Percentiles rank a stretch among this genome's conserved stretches.
phyloP scores from a whole-genome alignment of 1,140 invertebrate genomes.

The Drosophila obscura region DNA sequence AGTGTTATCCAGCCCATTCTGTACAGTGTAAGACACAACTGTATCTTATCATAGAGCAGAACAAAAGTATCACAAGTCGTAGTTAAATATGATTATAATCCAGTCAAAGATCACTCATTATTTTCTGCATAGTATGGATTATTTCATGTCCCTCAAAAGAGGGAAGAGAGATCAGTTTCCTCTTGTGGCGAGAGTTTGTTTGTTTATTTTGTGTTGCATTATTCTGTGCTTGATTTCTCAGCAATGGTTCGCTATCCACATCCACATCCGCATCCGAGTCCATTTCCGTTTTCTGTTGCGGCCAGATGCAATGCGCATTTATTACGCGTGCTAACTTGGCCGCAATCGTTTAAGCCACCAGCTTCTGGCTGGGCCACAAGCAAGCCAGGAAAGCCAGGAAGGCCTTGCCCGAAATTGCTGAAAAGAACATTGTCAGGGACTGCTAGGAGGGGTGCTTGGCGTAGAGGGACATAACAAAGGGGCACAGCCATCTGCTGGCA shows the following conservation, averaged over 20 bases:
- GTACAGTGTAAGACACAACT: no score
- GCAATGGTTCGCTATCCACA: neutral
- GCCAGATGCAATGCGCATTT: slow-evolving; percentile 26
- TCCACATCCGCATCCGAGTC: slow-evolving; percentile 7
- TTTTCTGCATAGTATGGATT: no score
- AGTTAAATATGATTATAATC: no score
- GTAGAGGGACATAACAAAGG: no score
- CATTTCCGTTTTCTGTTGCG: slow-evolving; percentile 16
- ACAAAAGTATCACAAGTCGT: no score
- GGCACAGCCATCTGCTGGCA: slow-evolving; percentile 9
- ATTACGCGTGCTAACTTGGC: slow-evolving; percentile 29
- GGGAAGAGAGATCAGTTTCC: no score
- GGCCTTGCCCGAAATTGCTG: slow-evolving; percentile 31
- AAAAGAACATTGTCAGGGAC: slow-evolving; percentile 31
- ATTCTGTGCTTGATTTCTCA: slow-evolving; percentile 23
- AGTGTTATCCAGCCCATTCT: no score
- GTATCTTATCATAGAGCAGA: no score
- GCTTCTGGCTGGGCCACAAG: slow-evolving; percentile 19
- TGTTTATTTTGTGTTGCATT: slow-evolving; percentile 26
- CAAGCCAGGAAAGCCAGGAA: slow-evolving; percentile 1
- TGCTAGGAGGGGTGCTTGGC: neutral
- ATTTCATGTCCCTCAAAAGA: no score
- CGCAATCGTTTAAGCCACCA: slow-evolving; percentile 31
- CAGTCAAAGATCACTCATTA: no score
- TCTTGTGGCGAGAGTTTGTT: slow-evolving; percentile 1